Evolutionary conservation across 2,888 invertebrate species (phyloP), one percentile per base, ranked within the genome.

Genomic region (Yponomeuta cagnagella): DNA sequence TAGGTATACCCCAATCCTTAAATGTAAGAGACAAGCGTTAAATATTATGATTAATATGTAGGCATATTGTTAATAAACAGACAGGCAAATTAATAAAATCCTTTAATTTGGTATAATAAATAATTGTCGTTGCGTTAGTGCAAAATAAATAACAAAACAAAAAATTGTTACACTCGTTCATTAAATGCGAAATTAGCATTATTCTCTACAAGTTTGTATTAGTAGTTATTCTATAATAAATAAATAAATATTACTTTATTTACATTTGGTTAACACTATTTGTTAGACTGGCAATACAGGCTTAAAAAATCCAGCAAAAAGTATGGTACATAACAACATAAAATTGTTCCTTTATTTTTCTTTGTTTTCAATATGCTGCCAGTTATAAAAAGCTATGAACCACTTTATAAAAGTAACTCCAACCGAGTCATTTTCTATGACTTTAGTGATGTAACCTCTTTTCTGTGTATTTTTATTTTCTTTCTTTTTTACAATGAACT

Each of bases 121-220:
- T 69, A 65, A 70, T 63, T 33, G 52, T 72, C 66, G 72, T 33
- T 73, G 71, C 33, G 64, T 72, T 68, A 72, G 43, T 73, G 71
- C 23, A 74, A 73, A 72, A 73, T 73, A 77, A 72, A 76, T 73
- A 75, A 63, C 52, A 71, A 23, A 43, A 43, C 33, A 65, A 65
- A 48, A 37, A 64, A 64, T 70, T 33, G 63, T 37, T 64, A 70
- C 72, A 74, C 81, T 81, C 83, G 81, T 84, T 68, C 48, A 30
- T 63, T 80, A 91, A 91, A 90, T 90, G 91, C 91, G 86, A 86
- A 86, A 88, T 82, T 78, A 87, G 83, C 82, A 76, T 77, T 33
- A 67, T 58, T 58, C 4, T 30, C 78, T 87, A 88, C 87, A 86
- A 85, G 85, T 87, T 82, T 88, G 84, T 85, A 82, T 82, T 67